Percentiles rank a stretch among this genome's conserved stretches.
Evolutionary conservation across 1,140 invertebrate genomes (phyloP).

Genomic region (Lysiphlebus fabarum): DNA sequence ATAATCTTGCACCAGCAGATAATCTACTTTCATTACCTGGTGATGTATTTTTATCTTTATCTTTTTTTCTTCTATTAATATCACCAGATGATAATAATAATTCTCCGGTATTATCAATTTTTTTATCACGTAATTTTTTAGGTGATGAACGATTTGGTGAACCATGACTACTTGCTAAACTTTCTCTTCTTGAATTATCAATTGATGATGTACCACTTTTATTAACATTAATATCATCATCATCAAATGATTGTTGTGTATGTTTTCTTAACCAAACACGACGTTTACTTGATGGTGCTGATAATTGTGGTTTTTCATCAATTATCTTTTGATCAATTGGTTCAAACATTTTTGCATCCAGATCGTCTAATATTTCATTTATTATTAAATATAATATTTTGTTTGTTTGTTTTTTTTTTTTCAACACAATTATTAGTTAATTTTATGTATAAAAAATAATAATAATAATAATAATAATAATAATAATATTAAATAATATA

Average conservation of each 20-base stretch:
- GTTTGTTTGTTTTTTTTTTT: slow-evolving; percentile 20
- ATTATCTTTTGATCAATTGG: slow-evolving; percentile 38
- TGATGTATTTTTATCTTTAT: slow-evolving; percentile 36
- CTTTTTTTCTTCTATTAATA: slow-evolving; percentile 31
- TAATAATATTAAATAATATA: too few species aligned
- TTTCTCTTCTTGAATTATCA: slow-evolving; percentile 45
- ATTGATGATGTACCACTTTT: slow-evolving; percentile 29
- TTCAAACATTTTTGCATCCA: slow-evolving; percentile 52
- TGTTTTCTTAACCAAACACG: slow-evolving; percentile 49
- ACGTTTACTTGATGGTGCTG: slow-evolving; percentile 31
- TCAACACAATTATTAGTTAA: too few species aligned
- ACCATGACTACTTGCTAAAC: slow-evolving; percentile 39
- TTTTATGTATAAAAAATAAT: slow-evolving; percentile 14
- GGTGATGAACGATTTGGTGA: slow-evolving; percentile 41
- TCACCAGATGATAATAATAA: slow-evolving; percentile 21
- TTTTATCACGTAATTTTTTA: slow-evolving; percentile 37
- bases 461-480: slow-evolving; percentile 20
- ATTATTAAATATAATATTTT: not conserved
- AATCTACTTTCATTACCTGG: slow-evolving; percentile 40
- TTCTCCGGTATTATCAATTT: slow-evolving; percentile 7
- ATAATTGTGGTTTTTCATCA: slow-evolving; percentile 34
- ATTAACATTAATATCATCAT: slow-evolving; percentile 36
- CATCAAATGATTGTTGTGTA: slow-evolving; percentile 41
- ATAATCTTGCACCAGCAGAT: slow-evolving; percentile 45
- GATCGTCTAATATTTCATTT: slow-evolving; percentile 49